Percentiles rank a stretch among this genome's conserved stretches.
These are phyloP conservation scores for Pyrrhosoma nymphula DNA, from an alignment of 2,888 invertebrate genomes.

Conservation along the genomic window DNA sequence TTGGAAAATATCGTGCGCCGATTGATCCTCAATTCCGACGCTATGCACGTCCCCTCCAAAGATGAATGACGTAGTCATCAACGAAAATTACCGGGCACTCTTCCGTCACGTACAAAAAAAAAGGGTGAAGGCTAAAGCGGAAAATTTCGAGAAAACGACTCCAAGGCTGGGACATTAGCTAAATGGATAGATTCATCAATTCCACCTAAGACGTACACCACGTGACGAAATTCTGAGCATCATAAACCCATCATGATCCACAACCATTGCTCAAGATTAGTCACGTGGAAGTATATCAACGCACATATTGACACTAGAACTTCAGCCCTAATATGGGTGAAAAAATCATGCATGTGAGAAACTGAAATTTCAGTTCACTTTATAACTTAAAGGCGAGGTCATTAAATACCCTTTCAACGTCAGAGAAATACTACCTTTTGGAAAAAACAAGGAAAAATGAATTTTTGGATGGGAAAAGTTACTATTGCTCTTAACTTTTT, in stretches of 20 bases:
- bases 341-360: not conserved
- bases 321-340: not conserved
- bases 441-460: too few species aligned
- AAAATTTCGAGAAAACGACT: not conserved
- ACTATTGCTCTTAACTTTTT: too few species aligned
- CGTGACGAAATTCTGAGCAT: not conserved
- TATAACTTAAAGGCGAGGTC: too few species aligned
- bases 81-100: not conserved
- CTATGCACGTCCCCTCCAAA: not conserved
- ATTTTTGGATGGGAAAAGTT: too few species aligned
- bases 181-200: not conserved
- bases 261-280: not conserved
- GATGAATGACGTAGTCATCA: not conserved
- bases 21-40: not conserved
- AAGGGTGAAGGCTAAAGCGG: not conserved
- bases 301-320: not conserved
- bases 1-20: not conserved
- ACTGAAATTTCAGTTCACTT: too few species aligned
- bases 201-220: not conserved
- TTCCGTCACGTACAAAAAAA: not conserved
- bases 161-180: not conserved
- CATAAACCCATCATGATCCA: not conserved
- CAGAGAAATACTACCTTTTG: too few species aligned
- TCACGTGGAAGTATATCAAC: not conserved
- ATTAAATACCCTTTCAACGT: too few species aligned